Evolutionary conservation across 2,113 vertebrate genomes (phyloP).

Genomic region (Prinia subflava): DNA sequence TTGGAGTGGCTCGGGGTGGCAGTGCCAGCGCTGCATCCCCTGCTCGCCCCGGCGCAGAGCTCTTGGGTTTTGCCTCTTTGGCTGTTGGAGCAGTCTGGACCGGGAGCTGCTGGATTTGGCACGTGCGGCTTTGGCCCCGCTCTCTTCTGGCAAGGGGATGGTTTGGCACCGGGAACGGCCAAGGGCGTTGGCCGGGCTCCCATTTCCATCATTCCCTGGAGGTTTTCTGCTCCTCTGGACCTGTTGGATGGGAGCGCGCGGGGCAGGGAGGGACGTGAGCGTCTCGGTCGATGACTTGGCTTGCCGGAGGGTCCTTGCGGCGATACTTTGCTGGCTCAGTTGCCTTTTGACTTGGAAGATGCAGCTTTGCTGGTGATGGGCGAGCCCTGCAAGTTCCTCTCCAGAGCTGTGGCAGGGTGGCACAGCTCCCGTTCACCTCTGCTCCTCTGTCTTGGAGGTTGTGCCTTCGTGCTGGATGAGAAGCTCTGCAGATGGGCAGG

Average conservation of each 20-base stretch:
- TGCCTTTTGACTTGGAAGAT: background rate
- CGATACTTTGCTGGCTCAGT: background rate
- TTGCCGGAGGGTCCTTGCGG: background rate
- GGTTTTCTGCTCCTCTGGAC: conserved; percentile 1
- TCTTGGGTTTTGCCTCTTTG: background rate
- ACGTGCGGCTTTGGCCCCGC: background rate
- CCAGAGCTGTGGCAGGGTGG: background rate
- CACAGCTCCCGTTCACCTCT: background rate
- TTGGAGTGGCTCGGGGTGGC: accelerated
- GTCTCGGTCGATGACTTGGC: background rate
- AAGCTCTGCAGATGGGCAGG: background rate
- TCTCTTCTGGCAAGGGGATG: background rate
- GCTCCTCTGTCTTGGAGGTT: background rate
- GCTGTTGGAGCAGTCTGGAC: background rate
- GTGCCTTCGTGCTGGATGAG: background rate
- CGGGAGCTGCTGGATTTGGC: background rate
- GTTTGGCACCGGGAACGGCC: background rate
- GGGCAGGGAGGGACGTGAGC: accelerated
- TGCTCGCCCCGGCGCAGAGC: accelerated
- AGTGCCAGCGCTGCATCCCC: background rate
- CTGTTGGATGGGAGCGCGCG: background rate
- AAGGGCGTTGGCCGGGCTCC: conserved; percentile 3
- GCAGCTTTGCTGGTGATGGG: background rate
- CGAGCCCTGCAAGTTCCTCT: background rate
- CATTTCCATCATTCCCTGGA: background rate